Evolutionary conservation across 1,140 invertebrate species (phyloP), one percentile per base, ranked within the genome.

Genomic region (Andrena cerasifolii): DNA sequence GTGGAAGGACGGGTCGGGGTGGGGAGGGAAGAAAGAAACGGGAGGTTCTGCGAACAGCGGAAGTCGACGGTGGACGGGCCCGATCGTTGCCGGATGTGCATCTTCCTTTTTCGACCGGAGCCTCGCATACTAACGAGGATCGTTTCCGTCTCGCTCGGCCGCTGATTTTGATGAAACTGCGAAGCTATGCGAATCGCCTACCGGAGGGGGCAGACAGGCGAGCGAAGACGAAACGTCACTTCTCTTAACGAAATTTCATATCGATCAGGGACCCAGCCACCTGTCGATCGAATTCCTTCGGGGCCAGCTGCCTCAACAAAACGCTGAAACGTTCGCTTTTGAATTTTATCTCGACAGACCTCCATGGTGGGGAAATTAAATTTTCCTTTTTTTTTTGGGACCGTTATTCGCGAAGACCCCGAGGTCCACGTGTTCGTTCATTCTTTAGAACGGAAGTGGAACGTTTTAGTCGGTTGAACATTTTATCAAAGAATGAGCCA

Each of bases 41-140:
- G n/a, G 79, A 80, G 67, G 78, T 86, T 86, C 84, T 80, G 63
- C 84, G 84, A 86, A 86, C 78, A 83, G 72, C 81, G 85, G 84
- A 86, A 86, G 84, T 76, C 79, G 84, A 71, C 33, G 79, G 82
- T 79, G 76, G 84, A 83, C 84, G 80, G 36, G 36, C 62, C 71
- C 70, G 85, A 83, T 86, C 80, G 85, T 74, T 79, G 65, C 78
- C 85, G 85, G 85, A 86, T 82, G 85, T 86, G 79, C 79, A 86
- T 84, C 79, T 86, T 86, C 80, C 79, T 79, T 73, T 68, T 71
- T 74, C 70, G 70, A 74, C 70, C 40, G 33, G 71, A 76, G 71
- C 63, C 77, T 84, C 66, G 85, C 80, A 86, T 86, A 84, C 80
- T 86, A 84, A 86, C 62, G 68, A 33, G 66, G 61, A 74, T 63